Base-by-base conservation (phyloP, 2,888 invertebrate species). In the Pterostichus madidus region DNA sequence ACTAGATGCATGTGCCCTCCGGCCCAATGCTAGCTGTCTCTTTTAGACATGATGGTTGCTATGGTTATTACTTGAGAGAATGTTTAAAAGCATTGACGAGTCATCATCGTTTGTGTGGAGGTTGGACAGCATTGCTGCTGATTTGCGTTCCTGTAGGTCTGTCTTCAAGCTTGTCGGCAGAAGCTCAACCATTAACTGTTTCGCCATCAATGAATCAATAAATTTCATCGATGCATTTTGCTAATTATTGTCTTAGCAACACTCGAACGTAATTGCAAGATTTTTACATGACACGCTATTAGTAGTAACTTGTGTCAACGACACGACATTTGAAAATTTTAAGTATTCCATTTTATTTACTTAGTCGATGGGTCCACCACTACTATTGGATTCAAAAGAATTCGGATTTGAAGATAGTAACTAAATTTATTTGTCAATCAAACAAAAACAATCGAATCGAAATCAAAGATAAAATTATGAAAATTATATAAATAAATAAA, bases 11-110 rank as follows among this genome's bases (percentile, higher is more conserved):
- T 71, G 68, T 39, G 44, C 68, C 68, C 68, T 6, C 0, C 24
- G 17, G 56, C 56, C 52, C 13, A 52, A 15, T 13, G 15, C 56
- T 13, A 15, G 24, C 68, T 44, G 68, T 44, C 68, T 17, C 56
- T 56, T 56, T 56, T 13, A 56, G 8, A 39, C 56, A 2, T 56
- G 15, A 56, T 56, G 56, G 56, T 17, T 71, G 68, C 68, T 17
- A 44, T 44, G 68, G 39, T 71, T 71, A 71, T 44, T 71, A 71
- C 68, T 44, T 17, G 24, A 44, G 39, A 71, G 68, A 71, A 71
- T 71, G 68, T 39, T 71, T 71, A 71, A 71, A 71, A 71, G 68
- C 68, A 71, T 71, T 71, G 68, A 71, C 68, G 68, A 71, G 68
- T 71, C 68, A 71, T 71, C 68, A 71, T 71, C 68, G 68, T 39